Evolutionary conservation across 2,113 vertebrate species (phyloP), one percentile per base, ranked within the genome.

Genomic region (Saguinus midas): DNA sequence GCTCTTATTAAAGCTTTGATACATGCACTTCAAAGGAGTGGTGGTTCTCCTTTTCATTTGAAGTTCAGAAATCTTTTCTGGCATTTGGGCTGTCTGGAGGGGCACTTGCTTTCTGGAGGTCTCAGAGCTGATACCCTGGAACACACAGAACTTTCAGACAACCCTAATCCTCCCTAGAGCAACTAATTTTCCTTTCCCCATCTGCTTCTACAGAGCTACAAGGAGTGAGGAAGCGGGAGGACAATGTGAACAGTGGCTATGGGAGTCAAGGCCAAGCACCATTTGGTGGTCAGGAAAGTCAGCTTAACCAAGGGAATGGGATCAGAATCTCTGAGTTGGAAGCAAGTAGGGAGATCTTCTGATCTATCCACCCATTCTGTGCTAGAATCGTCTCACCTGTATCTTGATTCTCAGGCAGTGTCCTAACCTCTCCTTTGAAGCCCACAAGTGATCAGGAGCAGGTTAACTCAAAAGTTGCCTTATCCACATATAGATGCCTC

Each of bases 1-100:
- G 96, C 94, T 96, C 48, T 96, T 96, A 80, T 85, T 97, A 96
- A 94, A 85, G 96, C 97, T 98, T 97, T 98, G 95, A 97, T 98
- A 97, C 90, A 27, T 87, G 87, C 8, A 97, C 98, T 96, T 98
- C 96, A 95, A 97, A 98, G 75, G 90, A 96, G 55, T 68, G 85
- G 91, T 92, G 86, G 5, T 23, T 96, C 18, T 96, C 87, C 83
- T 98, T 90, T 91, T 58, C 96, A 96, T 94, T 23, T 66, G 8
- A 96, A 97, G 89, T 94, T 89, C 61, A 72, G 79, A 96, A 97
- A 97, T 32, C 82, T 97, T 91, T 48, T 64, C 92, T 52, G 86
- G 68, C 43, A 86, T 97, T 84, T 83, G 93, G 76, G 91, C 73
- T 97, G 86, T 94, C 97, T 95, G 78, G 52, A 97, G 91, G 89